These are phyloP conservation scores for Drosophila limbata DNA, from an alignment of 2,888 invertebrate species.

Conservation along the genomic window DNA sequence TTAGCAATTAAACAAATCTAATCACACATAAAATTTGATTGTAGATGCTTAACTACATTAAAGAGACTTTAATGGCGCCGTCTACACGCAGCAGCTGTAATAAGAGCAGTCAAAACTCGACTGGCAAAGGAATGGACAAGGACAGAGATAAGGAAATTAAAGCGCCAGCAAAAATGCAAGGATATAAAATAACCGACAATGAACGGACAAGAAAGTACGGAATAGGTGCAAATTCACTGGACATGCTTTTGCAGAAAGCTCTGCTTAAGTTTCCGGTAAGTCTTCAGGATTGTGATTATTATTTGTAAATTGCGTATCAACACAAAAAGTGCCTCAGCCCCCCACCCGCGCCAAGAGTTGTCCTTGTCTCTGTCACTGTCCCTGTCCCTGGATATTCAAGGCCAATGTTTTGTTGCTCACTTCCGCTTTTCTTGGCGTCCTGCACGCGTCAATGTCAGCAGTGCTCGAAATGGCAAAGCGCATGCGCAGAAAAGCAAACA, in stretches of 20 bases:
- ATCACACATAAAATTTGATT: not conserved
- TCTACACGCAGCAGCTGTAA: conserved; percentile 60
- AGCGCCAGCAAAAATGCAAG: conserved; percentile 71
- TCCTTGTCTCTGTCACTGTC: conserved; percentile 13
- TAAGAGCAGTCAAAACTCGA: conserved; percentile 19
- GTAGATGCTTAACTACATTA: conserved; percentile 70
- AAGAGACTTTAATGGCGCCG: conserved; percentile 71
- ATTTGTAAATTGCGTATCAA: conserved; percentile 54
- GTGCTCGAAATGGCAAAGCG: conserved; percentile 37
- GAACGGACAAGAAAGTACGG: conserved; percentile 83
- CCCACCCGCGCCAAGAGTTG: conserved; percentile 14
- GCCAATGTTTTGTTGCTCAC: conserved; percentile 65
- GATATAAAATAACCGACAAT: conserved; percentile 85
- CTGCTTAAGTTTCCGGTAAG: conserved; percentile 84
- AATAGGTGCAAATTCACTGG: conserved; percentile 84
- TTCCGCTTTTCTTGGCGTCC: conserved; percentile 62
- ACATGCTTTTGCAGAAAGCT: conserved; percentile 83
- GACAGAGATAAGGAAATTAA: conserved; percentile 38
- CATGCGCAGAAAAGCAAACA: conserved; percentile 51
- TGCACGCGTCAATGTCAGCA: conserved; percentile 76
- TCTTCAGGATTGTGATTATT: conserved; percentile 19
- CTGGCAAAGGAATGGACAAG: conserved; percentile 33
- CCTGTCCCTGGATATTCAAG: conserved; percentile 68
- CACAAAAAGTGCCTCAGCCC: conserved; percentile 17
- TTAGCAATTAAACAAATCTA: not conserved